Conservation (phyloP, 1,140 invertebrate genomes). For the Sesamia nonagrioides region DNA sequence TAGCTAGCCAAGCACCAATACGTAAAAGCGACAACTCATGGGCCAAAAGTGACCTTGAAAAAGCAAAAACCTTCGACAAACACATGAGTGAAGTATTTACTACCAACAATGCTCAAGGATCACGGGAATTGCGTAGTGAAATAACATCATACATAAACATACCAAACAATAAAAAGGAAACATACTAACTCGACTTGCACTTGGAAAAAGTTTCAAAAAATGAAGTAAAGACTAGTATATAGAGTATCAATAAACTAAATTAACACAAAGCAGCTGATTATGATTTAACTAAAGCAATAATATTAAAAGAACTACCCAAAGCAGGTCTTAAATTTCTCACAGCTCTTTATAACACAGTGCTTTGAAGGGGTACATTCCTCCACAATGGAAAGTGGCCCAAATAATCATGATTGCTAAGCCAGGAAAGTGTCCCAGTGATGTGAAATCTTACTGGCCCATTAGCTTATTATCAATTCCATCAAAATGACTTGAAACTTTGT, state of each 20-base stretch:
- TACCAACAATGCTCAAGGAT: not conserved
- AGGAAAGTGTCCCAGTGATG: too few relatives aligned
- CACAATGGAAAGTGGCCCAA: too few relatives aligned
- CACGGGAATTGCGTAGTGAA: not conserved
- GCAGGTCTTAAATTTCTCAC: too few relatives aligned
- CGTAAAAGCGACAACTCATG: too few relatives aligned
- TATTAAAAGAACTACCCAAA: too few relatives aligned
- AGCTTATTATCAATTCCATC: conserved; percentile 46
- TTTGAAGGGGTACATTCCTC: conserved; percentile 42
- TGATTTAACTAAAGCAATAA: too few relatives aligned
- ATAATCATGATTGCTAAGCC: too few relatives aligned
- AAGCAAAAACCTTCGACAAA: conserved; percentile 50
- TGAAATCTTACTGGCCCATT: conserved; percentile 47
- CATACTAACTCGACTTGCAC: conserved; percentile 20
- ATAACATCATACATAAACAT: not conserved
- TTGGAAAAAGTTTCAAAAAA: conserved; percentile 8
- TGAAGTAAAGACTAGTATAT: conserved; percentile 34
- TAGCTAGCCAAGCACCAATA: too few relatives aligned
- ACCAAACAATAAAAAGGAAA: too few relatives aligned
- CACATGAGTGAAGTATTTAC: conserved; percentile 40
- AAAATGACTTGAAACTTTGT: conserved; percentile 36
- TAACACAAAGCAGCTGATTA: conserved; percentile 51
- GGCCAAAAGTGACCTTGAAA: too few relatives aligned
- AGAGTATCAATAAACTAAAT: too few relatives aligned
- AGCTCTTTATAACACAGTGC: too few relatives aligned